A percentile compares a stretch with the other conserved stretches of the same genome.
Evolutionary conservation across 2,797 vertebrate species (phyloP).

Genomic region (Limosa lapponica): DNA sequence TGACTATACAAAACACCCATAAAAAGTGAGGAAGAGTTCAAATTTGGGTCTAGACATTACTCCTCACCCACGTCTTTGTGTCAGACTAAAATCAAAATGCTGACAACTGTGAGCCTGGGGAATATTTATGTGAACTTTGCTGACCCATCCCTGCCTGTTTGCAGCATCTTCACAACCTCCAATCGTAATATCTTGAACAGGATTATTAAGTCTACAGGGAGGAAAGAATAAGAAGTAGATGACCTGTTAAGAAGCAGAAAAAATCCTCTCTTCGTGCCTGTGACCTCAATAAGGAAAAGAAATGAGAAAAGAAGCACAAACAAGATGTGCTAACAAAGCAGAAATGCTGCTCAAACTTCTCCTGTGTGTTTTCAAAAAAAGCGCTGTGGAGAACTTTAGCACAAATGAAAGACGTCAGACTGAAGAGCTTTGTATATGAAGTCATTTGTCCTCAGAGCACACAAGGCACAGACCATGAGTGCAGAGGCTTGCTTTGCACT

Average conservation of each 20-base stretch:
- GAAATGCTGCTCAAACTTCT: constrained; percentile 17
- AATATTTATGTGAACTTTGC: background rate
- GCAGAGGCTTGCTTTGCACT: background rate
- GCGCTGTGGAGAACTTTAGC: background rate
- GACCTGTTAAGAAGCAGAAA: constrained; percentile 34
- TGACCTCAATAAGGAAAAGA: constrained; percentile 56
- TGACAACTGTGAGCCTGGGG: background rate
- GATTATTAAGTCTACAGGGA: constrained; percentile 19
- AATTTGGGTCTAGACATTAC: background rate
- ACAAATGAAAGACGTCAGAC: background rate
- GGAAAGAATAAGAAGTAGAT: constrained; percentile 8
- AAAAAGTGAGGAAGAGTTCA: background rate
- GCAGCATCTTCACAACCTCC: background rate
- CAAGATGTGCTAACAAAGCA: constrained; percentile 44
- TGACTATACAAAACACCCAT: background rate
- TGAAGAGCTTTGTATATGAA: background rate
- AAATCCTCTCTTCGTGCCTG: background rate
- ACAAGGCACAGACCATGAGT: background rate
- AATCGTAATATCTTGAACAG: background rate
- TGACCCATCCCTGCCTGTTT: background rate
- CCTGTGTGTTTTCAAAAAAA: background rate
- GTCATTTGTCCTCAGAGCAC: background rate
- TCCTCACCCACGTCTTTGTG: background rate
- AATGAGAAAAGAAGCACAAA: constrained; percentile 31
- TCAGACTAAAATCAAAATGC: background rate